phyloP scores from a whole-genome alignment of 2,888 invertebrate genomes.

The Lasioglossum vierecki region DNA sequence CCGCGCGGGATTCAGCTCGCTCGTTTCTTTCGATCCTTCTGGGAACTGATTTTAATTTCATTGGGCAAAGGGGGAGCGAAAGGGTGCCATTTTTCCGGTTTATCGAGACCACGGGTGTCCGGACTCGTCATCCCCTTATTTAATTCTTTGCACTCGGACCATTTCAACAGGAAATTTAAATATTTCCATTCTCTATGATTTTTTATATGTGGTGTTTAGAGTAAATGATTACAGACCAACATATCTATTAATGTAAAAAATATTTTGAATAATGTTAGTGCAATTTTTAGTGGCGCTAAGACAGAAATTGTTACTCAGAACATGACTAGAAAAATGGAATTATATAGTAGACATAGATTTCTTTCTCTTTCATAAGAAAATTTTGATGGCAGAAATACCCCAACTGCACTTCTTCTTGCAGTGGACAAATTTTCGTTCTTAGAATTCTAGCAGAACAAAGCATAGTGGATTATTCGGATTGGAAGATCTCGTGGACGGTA shows the following conservation, averaged over 20 bases:
- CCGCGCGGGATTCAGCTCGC: not conserved
- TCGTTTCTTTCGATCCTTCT: not conserved
- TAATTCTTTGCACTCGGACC: not conserved
- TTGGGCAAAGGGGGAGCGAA: not conserved
- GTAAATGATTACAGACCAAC: too few species aligned
- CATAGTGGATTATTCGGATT: not conserved
- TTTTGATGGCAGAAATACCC: not conserved
- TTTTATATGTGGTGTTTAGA: too few species aligned
- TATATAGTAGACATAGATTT: not conserved
- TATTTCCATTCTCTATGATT: too few species aligned
- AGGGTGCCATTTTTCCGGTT: not conserved
- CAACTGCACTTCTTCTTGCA: not conserved
- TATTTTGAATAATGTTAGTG: too few species aligned
- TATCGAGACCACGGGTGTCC: not conserved
- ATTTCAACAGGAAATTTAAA: too few species aligned
- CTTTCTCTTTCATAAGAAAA: not conserved
- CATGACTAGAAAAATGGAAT: not conserved
- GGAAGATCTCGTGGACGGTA: not conserved
- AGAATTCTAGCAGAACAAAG: not conserved
- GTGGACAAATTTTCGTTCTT: not conserved
- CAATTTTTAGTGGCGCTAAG: not conserved
- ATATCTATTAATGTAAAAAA: too few species aligned
- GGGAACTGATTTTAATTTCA: slow-evolving; percentile 17
- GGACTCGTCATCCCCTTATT: not conserved
- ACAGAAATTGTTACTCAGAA: not conserved